These are phyloP conservation scores for Felis catus DNA, from an alignment of 2,113 vertebrate species.

Conservation along the genomic window DNA sequence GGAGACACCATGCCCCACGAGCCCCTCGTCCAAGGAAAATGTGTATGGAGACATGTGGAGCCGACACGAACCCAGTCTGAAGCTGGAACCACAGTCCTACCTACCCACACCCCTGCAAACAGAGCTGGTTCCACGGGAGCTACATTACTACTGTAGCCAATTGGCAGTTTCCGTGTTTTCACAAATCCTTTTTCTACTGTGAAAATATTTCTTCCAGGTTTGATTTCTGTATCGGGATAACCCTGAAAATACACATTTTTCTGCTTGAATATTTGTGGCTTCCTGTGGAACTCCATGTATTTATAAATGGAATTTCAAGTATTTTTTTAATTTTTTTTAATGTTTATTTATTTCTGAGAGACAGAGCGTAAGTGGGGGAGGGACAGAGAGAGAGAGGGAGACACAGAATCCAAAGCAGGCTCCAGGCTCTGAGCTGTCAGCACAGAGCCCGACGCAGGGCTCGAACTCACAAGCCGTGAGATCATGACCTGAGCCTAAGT, in stretches of 20 bases:
- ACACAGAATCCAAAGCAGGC: too few species aligned
- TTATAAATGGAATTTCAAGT: slow-evolving; percentile 19
- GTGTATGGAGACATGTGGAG: background rate
- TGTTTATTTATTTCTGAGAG: too few species aligned
- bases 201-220: slow-evolving; percentile 36
- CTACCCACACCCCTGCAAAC: background rate
- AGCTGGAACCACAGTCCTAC: background rate
- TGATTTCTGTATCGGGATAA: slow-evolving; percentile 54
- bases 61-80: background rate
- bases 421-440: too few species aligned
- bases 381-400: too few species aligned
- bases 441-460: too few species aligned
- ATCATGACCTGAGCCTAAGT: too few species aligned
- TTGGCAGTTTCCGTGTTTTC: slow-evolving; percentile 37
- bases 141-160: slow-evolving; percentile 24
- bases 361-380: too few species aligned
- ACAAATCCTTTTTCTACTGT: slow-evolving; percentile 54
- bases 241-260: background rate
- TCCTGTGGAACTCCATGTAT: slow-evolving; percentile 9
- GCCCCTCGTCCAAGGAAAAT: background rate
- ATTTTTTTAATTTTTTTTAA: background rate
- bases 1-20: background rate
- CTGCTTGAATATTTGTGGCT: slow-evolving; percentile 66
- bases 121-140: background rate
- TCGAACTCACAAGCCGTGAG: too few species aligned